Evolutionary conservation across 2,113 vertebrate genomes (phyloP).

Genomic region (Zosterops pallidus): DNA sequence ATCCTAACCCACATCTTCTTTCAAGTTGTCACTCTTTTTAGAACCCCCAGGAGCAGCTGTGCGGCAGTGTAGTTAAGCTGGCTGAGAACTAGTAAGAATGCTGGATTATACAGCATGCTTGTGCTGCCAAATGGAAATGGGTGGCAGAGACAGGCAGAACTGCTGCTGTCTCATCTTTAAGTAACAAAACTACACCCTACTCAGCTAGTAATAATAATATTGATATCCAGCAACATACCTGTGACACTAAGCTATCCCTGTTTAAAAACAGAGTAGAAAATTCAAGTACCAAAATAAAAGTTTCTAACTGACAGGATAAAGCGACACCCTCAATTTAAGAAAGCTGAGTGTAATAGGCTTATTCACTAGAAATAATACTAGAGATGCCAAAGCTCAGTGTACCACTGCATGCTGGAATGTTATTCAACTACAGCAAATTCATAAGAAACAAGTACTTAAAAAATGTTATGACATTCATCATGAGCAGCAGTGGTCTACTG

Average conservation of each 20-base stretch:
- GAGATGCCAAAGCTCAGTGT: neutral
- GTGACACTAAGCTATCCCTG: neutral
- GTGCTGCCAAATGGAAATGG: neutral
- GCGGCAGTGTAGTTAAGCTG: neutral
- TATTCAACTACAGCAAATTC: neutral
- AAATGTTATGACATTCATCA: neutral
- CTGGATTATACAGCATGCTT: neutral
- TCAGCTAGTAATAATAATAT: neutral
- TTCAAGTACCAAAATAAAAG: neutral
- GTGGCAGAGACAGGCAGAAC: neutral
- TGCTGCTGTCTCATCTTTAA: neutral
- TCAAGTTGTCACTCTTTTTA: neutral
- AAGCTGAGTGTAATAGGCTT: neutral
- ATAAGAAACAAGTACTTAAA: neutral
- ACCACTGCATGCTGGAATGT: neutral
- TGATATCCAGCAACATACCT: neutral
- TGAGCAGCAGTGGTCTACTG: neutral
- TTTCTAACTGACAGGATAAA: neutral
- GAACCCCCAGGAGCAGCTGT: neutral
- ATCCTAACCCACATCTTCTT: neutral
- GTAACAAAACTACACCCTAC: neutral
- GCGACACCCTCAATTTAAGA: neutral
- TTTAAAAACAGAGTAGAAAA: neutral
- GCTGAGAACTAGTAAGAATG: neutral
- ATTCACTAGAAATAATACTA: neutral